Percentiles rank a stretch among this genome's conserved stretches.
Evolutionary conservation across 2,113 vertebrate species (phyloP).

Genomic region (Calidris pugnax): DNA sequence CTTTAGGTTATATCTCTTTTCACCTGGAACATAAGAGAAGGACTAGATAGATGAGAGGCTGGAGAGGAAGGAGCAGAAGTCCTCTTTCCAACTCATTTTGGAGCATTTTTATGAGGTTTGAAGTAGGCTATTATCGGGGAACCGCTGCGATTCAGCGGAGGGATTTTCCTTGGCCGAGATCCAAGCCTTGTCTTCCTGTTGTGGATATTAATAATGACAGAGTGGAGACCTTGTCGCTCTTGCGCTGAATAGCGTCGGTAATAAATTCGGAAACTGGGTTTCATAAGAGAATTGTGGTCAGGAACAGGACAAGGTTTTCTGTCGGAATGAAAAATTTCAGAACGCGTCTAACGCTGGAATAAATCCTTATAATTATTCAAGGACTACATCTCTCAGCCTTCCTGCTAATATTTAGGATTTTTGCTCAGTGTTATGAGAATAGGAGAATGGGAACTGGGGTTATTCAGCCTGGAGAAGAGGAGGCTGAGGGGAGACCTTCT

Average conservation of each 20-base stretch:
- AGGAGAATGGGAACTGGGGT: no score
- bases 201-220: slow-evolving; percentile 41
- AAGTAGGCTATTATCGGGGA: background rate
- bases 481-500: no score
- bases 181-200: slow-evolving; percentile 21
- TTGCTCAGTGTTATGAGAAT: background rate
- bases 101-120: background rate
- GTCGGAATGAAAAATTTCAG: slow-evolving; percentile 34
- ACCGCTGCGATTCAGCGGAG: background rate
- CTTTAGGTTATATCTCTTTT: background rate
- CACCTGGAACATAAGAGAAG: background rate
- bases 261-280: slow-evolving; percentile 1
- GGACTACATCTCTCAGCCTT: background rate
- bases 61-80: background rate
- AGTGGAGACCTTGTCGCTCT: slow-evolving; percentile 41
- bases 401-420: background rate
- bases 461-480: no score
- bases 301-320: slow-evolving; percentile 32
- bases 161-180: background rate
- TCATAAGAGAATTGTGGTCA: slow-evolving; percentile 42
- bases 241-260: background rate
- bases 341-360: background rate
- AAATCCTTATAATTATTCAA: background rate
- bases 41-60: background rate
- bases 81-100: background rate